Evolutionary conservation across 1,140 invertebrate species (phyloP), one percentile per base, ranked within the genome.

Genomic region (Heliconius melpomene): DNA sequence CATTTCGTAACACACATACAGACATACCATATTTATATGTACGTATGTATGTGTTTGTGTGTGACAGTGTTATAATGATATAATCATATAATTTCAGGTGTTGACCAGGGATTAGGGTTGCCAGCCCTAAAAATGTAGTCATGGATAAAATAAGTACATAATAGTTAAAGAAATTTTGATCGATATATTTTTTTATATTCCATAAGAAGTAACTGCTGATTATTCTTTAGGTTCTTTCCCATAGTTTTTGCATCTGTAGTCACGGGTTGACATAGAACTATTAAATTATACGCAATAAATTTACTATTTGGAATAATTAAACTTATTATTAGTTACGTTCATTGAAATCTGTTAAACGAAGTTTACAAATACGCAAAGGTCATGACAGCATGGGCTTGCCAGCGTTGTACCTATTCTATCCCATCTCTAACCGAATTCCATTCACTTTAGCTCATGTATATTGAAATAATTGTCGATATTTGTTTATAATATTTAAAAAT

Each of bases 1-100:
- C 71, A 70, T 78, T 78, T 78, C 77, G 50, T 73, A 73, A 78
- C 70, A 72, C 40, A 13, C 16, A 60, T 7, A 36, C n/a, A 60
- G 3, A 46, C 40, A 16, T 46, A 20, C 50, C 50, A 52, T 52
- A 52, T 52, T 7, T 32, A 52, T 52, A 20, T 20, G 18, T 13
- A 11, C 13, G 20, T 16, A 6, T 52, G 7, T 8, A 18, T n/a
- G 1, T n/a, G 0, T 38, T 26, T 40, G 74, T 60, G 20, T 60
- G 57, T 60, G 57, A 23, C 26, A 23, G 57, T 60, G 57, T 60
- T 60, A 26, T 26, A 23, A 46, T 46, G 2, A 23, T 60, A 26
- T 60, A 23, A 66, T 66, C 13, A 29, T 66, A 29, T 66, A 29
- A 26, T 29, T 66, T 66, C 60, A 26, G 60, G 60, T 66, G 60